Conservation (phyloP, 2,113 vertebrate species). For the Lasiurus borealis region DNA sequence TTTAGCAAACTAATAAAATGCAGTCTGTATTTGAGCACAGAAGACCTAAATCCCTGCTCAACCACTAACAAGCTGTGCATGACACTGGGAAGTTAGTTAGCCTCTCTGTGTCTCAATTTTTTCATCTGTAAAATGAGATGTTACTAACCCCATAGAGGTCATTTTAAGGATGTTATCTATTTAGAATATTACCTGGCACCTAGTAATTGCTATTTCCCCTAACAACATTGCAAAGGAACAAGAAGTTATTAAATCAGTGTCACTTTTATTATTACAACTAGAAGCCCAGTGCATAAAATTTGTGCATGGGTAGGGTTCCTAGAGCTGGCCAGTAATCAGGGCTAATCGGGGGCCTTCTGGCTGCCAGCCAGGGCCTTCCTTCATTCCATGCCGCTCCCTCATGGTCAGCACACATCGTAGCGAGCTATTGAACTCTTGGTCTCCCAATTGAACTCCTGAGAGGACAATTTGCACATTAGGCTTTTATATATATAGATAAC, state of each 20-base stretch:
- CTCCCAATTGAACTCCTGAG: no score
- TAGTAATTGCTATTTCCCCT: not conserved
- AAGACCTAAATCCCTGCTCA: not conserved
- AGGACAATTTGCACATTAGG: no score
- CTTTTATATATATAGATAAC: not conserved
- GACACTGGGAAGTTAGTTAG: not conserved
- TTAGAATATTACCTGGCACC: not conserved
- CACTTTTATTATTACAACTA: not conserved
- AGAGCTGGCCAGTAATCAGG: no score
- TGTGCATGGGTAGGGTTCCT: no score
- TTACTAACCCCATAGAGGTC: not conserved
- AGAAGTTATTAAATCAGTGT: not conserved
- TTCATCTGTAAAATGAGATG: not conserved
- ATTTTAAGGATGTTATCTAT: not conserved
- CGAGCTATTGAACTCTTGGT: no score
- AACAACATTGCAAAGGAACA: not conserved
- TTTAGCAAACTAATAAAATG: not conserved
- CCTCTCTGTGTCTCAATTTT: not conserved
- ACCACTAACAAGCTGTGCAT: not conserved
- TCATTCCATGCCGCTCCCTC: no score
- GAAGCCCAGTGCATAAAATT: no score
- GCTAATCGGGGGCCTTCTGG: no score
- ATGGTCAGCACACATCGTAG: no score
- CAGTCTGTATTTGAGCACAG: no score
- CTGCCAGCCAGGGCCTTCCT: no score